These are phyloP conservation scores for Drosophila pectinifera DNA, from an alignment of 1,140 invertebrate species.

Conservation along the genomic window DNA sequence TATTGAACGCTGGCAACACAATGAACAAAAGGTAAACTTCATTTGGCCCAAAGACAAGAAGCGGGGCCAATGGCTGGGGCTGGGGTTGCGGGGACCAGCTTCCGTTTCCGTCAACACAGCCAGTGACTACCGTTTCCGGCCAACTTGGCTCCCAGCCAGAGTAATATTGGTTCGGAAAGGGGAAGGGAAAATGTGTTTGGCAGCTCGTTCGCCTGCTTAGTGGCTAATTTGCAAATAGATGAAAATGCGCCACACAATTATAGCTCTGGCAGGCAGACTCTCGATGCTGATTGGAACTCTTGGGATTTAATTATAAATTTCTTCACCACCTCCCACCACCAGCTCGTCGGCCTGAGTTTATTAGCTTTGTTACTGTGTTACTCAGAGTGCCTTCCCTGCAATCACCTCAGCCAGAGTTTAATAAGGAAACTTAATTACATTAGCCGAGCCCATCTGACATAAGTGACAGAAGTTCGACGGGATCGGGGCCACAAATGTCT, in stretches of 20 bases:
- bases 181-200: conserved; percentile 25
- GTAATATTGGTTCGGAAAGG: conserved; percentile 9
- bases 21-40: conserved; percentile 61
- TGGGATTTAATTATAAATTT: conserved; percentile 68
- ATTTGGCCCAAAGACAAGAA: conserved; percentile 49
- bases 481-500: conserved; percentile 12
- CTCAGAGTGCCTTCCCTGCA: conserved; percentile 8
- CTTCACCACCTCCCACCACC: conserved; percentile 13
- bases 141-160: conserved; percentile 36
- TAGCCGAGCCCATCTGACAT: conserved; percentile 3
- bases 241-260: conserved; percentile 57
- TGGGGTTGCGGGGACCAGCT: conserved; percentile 17
- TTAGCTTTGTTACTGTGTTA: conserved; percentile 11
- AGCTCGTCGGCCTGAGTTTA: conserved; percentile 8
- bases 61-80: neutral
- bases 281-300: conserved; percentile 29
- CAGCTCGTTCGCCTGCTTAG: conserved; percentile 63
- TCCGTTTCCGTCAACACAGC: conserved; percentile 52
- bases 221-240: conserved; percentile 75
- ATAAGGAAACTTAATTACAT: conserved; percentile 44
- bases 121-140: conserved; percentile 42
- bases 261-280: conserved; percentile 34
- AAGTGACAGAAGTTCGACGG: conserved; percentile 34
- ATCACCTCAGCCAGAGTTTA: conserved; percentile 7
- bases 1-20: conserved; percentile 52